Evolutionary conservation across 2,888 invertebrate genomes (phyloP).

Genomic region (Acronicta psi): DNA sequence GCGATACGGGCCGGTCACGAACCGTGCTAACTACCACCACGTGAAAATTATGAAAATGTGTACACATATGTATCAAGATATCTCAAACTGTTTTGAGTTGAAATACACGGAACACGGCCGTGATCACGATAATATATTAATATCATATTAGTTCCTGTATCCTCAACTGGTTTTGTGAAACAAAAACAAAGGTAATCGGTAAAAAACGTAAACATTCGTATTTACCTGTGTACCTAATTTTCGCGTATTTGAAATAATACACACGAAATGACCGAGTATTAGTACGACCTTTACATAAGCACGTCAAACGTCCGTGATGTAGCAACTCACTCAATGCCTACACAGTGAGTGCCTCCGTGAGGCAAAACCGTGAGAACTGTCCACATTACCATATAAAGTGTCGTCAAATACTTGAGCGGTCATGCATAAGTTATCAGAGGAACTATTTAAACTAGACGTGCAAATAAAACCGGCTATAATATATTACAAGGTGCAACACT

Average conservation of each 20-base stretch:
- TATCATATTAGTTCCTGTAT: no score
- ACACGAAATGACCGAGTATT: not conserved
- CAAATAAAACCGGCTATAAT: constrained; percentile 7
- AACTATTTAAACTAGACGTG: constrained; percentile 16
- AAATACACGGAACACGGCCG: constrained; percentile 7
- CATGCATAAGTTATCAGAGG: not conserved
- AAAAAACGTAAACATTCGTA: no score
- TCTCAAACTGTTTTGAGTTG: constrained; percentile 21
- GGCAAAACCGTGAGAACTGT: constrained; percentile 12
- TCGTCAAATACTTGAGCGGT: constrained; percentile 2
- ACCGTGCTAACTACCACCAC: constrained; percentile 44
- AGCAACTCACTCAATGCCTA: no score
- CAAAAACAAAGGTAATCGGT: not conserved
- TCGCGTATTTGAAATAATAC: no score
- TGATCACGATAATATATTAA: not conserved
- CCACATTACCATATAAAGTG: constrained; percentile 10
- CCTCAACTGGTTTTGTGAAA: not conserved
- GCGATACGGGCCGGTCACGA: constrained; percentile 60
- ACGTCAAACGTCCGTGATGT: not conserved
- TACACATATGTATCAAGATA: constrained; percentile 50
- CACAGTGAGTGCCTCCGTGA: no score
- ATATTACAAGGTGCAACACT: constrained; percentile 19
- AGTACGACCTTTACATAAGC: not conserved
- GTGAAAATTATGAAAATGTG: constrained; percentile 59
- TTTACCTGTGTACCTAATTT: no score